phyloP scores from a whole-genome alignment of 2,888 invertebrate genomes.

The Blastobasis adustella region DNA sequence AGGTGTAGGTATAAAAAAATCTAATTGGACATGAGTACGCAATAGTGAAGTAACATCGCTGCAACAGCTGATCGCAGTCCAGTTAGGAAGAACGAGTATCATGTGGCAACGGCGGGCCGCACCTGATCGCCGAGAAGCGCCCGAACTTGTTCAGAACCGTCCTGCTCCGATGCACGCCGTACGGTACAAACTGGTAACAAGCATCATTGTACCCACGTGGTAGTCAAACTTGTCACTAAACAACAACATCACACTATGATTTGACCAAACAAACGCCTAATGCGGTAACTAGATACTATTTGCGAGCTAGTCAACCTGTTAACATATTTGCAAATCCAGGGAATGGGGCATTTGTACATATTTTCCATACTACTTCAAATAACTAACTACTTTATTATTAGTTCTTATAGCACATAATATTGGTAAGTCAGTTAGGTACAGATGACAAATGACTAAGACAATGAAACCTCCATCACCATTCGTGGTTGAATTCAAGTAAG shows the following conservation, averaged over 20 bases:
- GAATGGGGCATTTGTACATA: no score
- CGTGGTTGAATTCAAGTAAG: no score
- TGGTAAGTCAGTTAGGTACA: no score
- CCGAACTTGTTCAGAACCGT: constrained; percentile 67
- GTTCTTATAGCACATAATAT: no score
- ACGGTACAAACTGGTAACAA: constrained; percentile 70
- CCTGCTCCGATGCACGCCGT: constrained; percentile 45
- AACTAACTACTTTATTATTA: no score
- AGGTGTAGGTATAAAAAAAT: background rate
- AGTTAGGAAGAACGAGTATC: constrained; percentile 72
- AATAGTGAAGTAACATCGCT: constrained; percentile 21
- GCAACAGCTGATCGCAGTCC: constrained; percentile 68
- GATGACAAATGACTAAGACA: no score
- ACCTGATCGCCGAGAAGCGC: constrained; percentile 48
- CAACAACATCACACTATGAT: constrained; percentile 20
- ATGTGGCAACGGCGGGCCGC: constrained; percentile 35
- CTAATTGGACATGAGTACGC: background rate
- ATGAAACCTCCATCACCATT: no score
- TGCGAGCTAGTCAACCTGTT: no score
- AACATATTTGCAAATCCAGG: no score
- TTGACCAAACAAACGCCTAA: no score
- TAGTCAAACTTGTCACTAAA: constrained; percentile 54
- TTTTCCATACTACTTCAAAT: no score
- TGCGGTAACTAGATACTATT: no score
- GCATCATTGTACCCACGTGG: constrained; percentile 63